Percentiles rank a stretch among this genome's conserved stretches.
phyloP scores from a whole-genome alignment of 2,113 vertebrate genomes.

The Nycticryphes semicollaris region DNA sequence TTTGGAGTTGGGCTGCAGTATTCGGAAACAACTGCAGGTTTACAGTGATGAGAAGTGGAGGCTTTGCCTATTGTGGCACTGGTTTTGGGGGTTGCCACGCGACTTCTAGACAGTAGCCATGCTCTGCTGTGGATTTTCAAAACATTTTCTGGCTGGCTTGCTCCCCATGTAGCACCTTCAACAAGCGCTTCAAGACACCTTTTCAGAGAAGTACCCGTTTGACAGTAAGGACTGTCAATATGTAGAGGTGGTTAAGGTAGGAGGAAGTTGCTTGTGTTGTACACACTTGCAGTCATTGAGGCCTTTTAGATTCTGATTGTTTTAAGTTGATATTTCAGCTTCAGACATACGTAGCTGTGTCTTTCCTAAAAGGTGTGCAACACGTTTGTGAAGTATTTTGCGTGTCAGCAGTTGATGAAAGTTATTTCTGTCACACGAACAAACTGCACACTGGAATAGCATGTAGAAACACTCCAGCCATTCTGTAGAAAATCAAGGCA shows the following conservation, averaged over 20 bases:
- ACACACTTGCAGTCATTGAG: not conserved
- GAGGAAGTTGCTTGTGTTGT: not conserved
- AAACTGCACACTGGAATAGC: not conserved
- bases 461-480: not conserved
- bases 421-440: not conserved
- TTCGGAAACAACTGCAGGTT: not conserved
- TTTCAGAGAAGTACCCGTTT: not conserved
- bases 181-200: not conserved
- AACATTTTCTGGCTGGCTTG: not conserved
- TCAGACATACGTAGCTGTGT: not conserved
- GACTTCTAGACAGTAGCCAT: not conserved
- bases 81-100: accelerated
- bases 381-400: not conserved
- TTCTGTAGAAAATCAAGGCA: not conserved
- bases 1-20: not conserved
- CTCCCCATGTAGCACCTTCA: not conserved
- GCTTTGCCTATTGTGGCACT: not conserved
- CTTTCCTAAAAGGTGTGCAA: not conserved
- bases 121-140: not conserved
- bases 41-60: accelerated
- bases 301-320: not conserved
- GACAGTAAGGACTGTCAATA: not conserved
- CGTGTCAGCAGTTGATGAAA: not conserved
- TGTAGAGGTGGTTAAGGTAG: accelerated
- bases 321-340: not conserved